These are phyloP conservation scores for Coccyzus lansbergi DNA, from an alignment of 2,797 vertebrate species.

Conservation along the genomic window DNA sequence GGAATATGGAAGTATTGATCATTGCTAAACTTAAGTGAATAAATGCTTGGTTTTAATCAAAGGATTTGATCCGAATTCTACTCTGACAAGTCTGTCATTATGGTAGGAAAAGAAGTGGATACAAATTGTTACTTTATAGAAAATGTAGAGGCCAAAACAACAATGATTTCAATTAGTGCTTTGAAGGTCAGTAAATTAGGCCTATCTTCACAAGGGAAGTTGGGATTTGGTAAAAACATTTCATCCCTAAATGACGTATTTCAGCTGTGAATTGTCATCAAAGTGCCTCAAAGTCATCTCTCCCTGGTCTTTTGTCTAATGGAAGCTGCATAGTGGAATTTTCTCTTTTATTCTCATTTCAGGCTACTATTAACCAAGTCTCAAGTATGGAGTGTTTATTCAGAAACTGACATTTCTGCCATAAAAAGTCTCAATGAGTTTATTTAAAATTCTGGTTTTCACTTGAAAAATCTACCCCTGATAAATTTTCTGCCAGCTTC, in stretches of 20 bases:
- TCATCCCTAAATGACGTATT: neutral
- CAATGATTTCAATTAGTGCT: neutral
- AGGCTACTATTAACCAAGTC: neutral
- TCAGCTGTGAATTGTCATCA: neutral
- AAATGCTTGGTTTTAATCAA: neutral
- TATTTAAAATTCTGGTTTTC: neutral
- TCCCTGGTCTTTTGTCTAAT: neutral
- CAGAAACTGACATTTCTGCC: neutral
- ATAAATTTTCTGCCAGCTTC: neutral
- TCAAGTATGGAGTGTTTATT: neutral
- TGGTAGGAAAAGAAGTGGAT: neutral
- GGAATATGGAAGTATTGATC: neutral
- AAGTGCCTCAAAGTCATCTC: neutral
- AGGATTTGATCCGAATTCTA: neutral
- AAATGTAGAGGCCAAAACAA: neutral
- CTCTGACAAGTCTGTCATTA: neutral
- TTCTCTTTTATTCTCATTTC: neutral
- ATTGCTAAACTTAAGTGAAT: neutral
- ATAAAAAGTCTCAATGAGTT: neutral
- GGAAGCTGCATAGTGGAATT: neutral
- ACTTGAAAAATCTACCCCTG: neutral
- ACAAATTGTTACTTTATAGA: neutral
- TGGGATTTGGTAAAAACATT: neutral
- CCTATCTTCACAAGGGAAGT: neutral
- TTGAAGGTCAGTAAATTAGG: constrained; percentile 32